These are phyloP conservation scores for Scomber colias DNA, from an alignment of 2,113 vertebrate species.

Conservation along the genomic window DNA sequence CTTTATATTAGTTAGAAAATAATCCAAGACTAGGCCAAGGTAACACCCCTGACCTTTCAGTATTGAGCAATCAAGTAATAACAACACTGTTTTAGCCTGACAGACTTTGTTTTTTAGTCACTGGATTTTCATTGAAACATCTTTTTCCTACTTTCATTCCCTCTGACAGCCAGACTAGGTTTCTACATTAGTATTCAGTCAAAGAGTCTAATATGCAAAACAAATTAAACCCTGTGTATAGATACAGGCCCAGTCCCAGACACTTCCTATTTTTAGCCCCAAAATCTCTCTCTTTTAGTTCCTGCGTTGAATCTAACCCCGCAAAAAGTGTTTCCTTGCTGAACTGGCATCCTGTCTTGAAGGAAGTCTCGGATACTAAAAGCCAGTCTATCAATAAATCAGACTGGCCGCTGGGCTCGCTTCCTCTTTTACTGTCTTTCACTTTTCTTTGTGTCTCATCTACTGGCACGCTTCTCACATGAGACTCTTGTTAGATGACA, in stretches of 20 bases:
- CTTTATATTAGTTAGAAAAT: not conserved
- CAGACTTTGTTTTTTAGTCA: not conserved
- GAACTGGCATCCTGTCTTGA: constrained; percentile 57
- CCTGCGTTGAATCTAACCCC: constrained; percentile 36
- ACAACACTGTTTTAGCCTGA: not conserved
- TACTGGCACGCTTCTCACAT: not conserved
- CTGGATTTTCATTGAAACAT: not conserved
- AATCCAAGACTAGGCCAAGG: not conserved
- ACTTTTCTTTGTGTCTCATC: constrained; percentile 49
- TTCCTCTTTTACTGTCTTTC: constrained; percentile 61
- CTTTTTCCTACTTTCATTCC: not conserved
- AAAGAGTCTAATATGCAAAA: constrained; percentile 6
- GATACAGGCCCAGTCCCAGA: not conserved
- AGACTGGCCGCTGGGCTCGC: constrained; percentile 51
- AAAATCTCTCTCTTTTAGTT: constrained; percentile 18
- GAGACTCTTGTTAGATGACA: constrained; percentile 6
- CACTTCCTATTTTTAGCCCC: constrained; percentile 34
- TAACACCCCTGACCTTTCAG: not conserved
- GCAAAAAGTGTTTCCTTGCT: constrained; percentile 33
- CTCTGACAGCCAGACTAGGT: not conserved
- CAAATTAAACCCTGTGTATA: constrained; percentile 1
- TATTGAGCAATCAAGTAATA: not conserved
- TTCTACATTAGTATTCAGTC: constrained; percentile 18
- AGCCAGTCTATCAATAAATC: constrained; percentile 68
- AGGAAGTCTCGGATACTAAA: constrained; percentile 64